Percentiles rank a stretch among this genome's conserved stretches.
Conservation (phyloP, 2,113 vertebrate species). For the Hippolais icterina region DNA sequence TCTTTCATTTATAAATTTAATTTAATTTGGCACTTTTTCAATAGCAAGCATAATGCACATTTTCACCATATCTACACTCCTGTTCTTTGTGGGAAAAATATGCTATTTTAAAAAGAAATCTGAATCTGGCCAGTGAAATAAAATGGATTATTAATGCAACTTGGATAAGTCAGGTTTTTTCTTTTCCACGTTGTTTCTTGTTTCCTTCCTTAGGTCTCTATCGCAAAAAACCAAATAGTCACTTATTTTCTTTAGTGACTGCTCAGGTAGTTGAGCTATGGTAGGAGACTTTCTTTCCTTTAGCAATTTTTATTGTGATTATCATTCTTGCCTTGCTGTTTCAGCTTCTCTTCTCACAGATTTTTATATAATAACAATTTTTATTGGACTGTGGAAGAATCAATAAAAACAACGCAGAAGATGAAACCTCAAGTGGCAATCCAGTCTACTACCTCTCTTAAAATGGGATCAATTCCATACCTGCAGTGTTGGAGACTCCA, state of each 20-base stretch:
- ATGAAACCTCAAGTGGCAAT: background rate
- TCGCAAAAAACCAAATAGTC: background rate
- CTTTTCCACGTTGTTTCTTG: background rate
- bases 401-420: background rate
- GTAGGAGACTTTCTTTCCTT: background rate
- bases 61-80: background rate
- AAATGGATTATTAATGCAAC: background rate
- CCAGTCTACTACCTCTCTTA: background rate
- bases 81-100: background rate
- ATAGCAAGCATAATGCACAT: background rate
- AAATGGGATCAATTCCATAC: background rate
- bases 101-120: background rate
- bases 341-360: background rate
- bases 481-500: background rate
- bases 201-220: background rate
- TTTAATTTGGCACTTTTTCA: background rate
- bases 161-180: background rate
- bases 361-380: background rate
- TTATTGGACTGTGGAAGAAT: background rate
- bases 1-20: background rate
- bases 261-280: background rate
- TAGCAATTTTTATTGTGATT: background rate
- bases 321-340: background rate
- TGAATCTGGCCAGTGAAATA: background rate
- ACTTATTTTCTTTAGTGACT: background rate